Evolutionary conservation across 2,113 vertebrate species (phyloP), one percentile per base, ranked within the genome.

Genomic region (Tetraodon nigroviridis): DNA sequence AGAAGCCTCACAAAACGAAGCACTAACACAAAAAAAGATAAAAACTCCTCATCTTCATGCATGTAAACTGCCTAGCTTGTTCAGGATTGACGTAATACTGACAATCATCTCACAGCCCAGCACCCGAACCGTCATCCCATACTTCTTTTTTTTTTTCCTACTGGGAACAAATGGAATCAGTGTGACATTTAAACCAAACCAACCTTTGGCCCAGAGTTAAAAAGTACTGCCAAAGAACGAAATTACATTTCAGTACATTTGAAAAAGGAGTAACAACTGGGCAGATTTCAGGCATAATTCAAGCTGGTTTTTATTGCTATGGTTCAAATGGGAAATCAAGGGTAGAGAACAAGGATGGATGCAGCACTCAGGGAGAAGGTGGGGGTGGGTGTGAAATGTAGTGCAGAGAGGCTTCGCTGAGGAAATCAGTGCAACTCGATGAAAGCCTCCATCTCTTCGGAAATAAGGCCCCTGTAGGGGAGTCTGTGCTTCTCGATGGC

Each of bases 361-460:
- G 58, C 5, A 29, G 2, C 29, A 51, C 13, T 64, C 45, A 70
- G 37, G 45, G 44, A 41, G 15, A 5, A 19, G 2, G n/a, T n/a
- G n/a, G n/a, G n/a, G 41, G 27, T 44, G 44, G 17, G 56, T 61
- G 10, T 6, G 20, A 45, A 22, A 57, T 47, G 60, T 64, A 63
- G 71, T 75, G 74, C 50, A 51, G 54, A 22, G 49, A 22, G 6
- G 62, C 41, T 51, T 67, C 49, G 17, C 64, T 66, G 1, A 48
- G 42, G 7, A 0, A 54, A 69, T 93, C 91, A 96, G 86, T 98
- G 95, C 71, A 96, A 90, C 76, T 98, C 93, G 40, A 98, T 96
- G 85, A 98, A 98, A 27, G 94, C 92, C 86, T 96, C 95, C 86
- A 98, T 93, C 81, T 96, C 93, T 71, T 96, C 93, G 0, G 95